These are phyloP conservation scores for Cephalopholis sonnerati DNA, from an alignment of 2,113 vertebrate species.

Conservation along the genomic window DNA sequence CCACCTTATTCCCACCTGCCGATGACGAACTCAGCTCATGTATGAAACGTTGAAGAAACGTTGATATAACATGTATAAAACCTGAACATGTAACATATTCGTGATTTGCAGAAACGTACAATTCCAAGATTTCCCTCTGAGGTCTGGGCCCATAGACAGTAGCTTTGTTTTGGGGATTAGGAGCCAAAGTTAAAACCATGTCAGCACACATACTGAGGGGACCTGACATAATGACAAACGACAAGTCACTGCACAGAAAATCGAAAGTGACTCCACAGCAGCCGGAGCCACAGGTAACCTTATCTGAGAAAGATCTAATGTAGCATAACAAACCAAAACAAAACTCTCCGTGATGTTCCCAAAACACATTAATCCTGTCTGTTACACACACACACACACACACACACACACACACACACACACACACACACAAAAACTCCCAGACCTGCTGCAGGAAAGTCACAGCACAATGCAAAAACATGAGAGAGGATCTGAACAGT, in stretches of 20 bases:
- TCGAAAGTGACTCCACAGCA: background rate
- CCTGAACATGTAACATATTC: too few relatives aligned
- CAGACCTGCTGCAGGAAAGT: constrained; percentile 47
- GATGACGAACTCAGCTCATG: too few relatives aligned
- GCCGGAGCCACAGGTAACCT: background rate
- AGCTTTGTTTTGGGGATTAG: background rate
- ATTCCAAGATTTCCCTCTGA: too few relatives aligned
- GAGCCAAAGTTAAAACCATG: background rate
- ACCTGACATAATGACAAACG: background rate
- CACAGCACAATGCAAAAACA: constrained; percentile 43
- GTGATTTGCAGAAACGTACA: too few relatives aligned
- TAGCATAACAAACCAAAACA: constrained; percentile 18
- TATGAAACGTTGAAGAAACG: too few relatives aligned
- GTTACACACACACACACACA: too few relatives aligned
- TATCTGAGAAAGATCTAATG: constrained; percentile 16
- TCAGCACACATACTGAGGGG: background rate
- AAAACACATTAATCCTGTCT: constrained; percentile 52
- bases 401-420: too few relatives aligned
- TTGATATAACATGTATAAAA: too few relatives aligned
- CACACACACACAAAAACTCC: background rate
- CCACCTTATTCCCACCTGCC: too few relatives aligned
- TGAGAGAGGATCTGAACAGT: constrained; percentile 10
- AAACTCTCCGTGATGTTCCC: constrained; percentile 20
- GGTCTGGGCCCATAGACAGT: too few relatives aligned
- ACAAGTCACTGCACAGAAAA: constrained; percentile 5